Base-by-base conservation (phyloP, 2,113 vertebrate genomes). In the Eublepharis macularius region DNA sequence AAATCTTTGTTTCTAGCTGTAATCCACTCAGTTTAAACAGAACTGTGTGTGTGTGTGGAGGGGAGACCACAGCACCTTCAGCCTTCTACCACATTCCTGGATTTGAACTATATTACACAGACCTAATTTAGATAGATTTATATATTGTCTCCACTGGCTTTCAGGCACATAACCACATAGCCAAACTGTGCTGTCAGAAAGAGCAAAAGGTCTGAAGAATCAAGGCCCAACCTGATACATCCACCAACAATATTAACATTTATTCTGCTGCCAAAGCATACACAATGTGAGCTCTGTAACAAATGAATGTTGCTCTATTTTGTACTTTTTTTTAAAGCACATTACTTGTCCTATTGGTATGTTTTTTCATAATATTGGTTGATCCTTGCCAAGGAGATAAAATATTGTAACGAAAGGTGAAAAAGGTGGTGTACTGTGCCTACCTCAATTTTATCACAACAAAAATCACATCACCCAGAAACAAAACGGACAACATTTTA, bases 401-500 rank as follows among this genome's bases (percentile, higher is more conserved):
- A 32, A 26, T 29, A 83, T 80, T 68, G 11, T 60, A 57, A 24
- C 39, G 12, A 45, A 63, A 60, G 39, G 10, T 74, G 73, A 29
- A 63, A 72, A 72, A 83, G 17, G 14, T 68, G 51, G 39, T 79
- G 1, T 4, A 47, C 8, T 74, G 68, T 69, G 29, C 85, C 80
- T 80, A 66, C 41, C 76, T 83, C 39, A 21, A 57, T 65, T 85
- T 77, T 83, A 88, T 63, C 74, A 84, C 86, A 91, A 41, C 21
- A n/a, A 84, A 63, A 51, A 41, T 13, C 66, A 85, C 85, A 87
- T 77, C 43, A 76, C 51, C 19, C 75, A 89, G 72, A 95, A 82
- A 83, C 69, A 87, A 83, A 76, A n/a, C 36, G 41, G 36, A 86
- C 41, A 21, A 70, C 78, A 81, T 81, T 86, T 65, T 84, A 93